phyloP scores from a whole-genome alignment of 1,140 invertebrate species.

The Musca domestica region DNA sequence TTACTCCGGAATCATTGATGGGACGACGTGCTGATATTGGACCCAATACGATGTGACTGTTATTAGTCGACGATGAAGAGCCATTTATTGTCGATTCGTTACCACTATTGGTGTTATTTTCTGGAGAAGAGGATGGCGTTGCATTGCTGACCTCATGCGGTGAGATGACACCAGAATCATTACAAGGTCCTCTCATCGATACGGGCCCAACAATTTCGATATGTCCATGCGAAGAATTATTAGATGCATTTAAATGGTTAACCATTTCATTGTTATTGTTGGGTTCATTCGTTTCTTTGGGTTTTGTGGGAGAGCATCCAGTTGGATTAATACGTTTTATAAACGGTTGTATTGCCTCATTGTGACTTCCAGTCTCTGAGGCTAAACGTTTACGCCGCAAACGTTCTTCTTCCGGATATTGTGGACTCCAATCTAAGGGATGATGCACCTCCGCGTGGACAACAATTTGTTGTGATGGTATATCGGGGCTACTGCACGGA shows the following conservation, averaged over 20 bases:
- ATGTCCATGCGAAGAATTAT: too few relatives aligned
- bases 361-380: background rate
- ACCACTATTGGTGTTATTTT: background rate
- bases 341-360: background rate
- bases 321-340: background rate
- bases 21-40: background rate
- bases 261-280: too few relatives aligned
- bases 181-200: background rate
- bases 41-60: background rate
- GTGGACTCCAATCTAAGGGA: background rate
- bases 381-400: background rate
- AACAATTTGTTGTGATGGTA: background rate
- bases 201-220: too few relatives aligned
- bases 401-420: background rate
- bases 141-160: background rate
- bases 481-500: constrained; percentile 1
- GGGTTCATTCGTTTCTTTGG: too few relatives aligned
- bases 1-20: constrained; percentile 4
- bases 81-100: background rate
- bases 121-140: background rate
- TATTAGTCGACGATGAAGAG: background rate
- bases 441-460: background rate
- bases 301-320: too few relatives aligned
- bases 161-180: background rate
- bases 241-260: too few relatives aligned